Evolutionary conservation across 2,797 vertebrate genomes (phyloP).

Genomic region (Fistularia tabacaria): DNA sequence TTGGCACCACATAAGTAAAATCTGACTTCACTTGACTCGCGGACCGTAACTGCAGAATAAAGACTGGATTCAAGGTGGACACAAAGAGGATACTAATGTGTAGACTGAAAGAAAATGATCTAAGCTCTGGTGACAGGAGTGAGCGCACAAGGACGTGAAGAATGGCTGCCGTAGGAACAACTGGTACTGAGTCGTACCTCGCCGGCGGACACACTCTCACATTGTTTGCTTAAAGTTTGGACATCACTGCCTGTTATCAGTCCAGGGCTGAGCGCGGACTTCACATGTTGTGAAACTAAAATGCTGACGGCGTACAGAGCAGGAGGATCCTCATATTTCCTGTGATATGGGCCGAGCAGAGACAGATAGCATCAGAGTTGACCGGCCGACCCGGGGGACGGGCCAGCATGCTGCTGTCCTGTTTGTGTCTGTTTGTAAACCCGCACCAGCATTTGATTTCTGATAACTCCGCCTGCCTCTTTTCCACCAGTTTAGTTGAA

Average conservation of each 20-base stretch:
- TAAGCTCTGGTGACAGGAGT: too few species aligned
- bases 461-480: not conserved
- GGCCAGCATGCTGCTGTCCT: not conserved
- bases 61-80: too few species aligned
- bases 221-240: not conserved
- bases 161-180: too few species aligned
- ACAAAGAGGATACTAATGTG: too few species aligned
- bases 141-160: too few species aligned
- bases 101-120: too few species aligned
- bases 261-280: constrained; percentile 3
- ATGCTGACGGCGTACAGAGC: constrained; percentile 2
- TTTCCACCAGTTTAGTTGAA: constrained; percentile 1
- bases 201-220: not conserved
- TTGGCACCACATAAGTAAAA: too few species aligned
- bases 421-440: not conserved
- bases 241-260: constrained; percentile 5
- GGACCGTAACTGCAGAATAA: too few species aligned
- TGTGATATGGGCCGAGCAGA: constrained; percentile 3
- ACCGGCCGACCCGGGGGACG: constrained; percentile 21
- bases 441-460: not conserved
- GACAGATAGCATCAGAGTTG: constrained; percentile 20
- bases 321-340: constrained; percentile 1
- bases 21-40: too few species aligned
- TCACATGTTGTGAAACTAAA: constrained; percentile 11
- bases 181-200: too few species aligned